These are phyloP conservation scores for Epistrophe grossulariae DNA, from an alignment of 2,888 invertebrate genomes.

Conservation along the genomic window DNA sequence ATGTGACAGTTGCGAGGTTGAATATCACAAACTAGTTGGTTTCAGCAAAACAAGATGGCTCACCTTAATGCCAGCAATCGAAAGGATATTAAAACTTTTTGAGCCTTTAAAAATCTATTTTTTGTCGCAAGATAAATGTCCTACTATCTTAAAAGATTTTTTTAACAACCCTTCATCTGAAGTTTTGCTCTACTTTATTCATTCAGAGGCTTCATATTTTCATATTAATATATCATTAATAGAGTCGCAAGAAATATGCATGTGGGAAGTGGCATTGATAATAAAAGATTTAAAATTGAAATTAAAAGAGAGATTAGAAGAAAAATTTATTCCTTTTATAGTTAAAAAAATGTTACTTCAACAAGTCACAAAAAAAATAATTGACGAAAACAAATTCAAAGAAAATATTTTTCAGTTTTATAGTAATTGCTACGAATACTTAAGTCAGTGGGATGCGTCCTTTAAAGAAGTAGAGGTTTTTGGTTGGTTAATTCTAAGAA, in stretches of 20 bases:
- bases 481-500: too few relatives aligned
- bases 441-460: too few relatives aligned
- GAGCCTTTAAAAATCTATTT: conserved; percentile 26
- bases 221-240: conserved; percentile 26
- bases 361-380: too few relatives aligned
- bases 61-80: conserved; percentile 26
- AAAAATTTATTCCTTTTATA: neutral
- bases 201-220: conserved; percentile 35
- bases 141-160: conserved; percentile 17
- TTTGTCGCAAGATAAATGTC: conserved; percentile 35
- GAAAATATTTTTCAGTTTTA: too few relatives aligned
- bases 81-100: conserved; percentile 37
- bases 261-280: conserved; percentile 4
- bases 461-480: too few relatives aligned
- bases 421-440: too few relatives aligned
- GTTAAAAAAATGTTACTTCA: too few relatives aligned
- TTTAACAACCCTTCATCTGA: conserved; percentile 29
- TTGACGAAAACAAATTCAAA: too few relatives aligned
- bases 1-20: conserved; percentile 42
- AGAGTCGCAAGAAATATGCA: conserved; percentile 15
- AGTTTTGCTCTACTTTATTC: conserved; percentile 38
- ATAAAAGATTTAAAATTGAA: conserved; percentile 32
- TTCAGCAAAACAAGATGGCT: conserved; percentile 41
- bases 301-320: neutral
- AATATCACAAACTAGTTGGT: conserved; percentile 32